Percentiles rank a stretch among this genome's conserved stretches.
Conservation (phyloP, 2,888 invertebrate genomes). For the Flexamia atlantica region DNA sequence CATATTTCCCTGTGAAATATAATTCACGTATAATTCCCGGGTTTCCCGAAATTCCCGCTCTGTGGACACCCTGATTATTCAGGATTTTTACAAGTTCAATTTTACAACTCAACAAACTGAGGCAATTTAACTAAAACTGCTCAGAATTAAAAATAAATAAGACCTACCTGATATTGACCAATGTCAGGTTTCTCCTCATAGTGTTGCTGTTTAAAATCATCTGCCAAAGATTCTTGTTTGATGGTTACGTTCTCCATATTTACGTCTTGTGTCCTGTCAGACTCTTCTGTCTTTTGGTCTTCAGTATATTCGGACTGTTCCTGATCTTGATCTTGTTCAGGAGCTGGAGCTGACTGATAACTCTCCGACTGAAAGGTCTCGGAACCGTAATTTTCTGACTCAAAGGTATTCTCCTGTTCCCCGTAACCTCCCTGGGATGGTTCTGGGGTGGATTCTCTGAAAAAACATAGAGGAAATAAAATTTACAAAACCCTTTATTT, state of each 20-base stretch:
- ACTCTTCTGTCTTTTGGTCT: neutral
- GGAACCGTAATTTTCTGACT: conserved; percentile 20
- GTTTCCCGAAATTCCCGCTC: too few species aligned
- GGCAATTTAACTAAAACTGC: too few species aligned
- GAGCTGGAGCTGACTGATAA: neutral
- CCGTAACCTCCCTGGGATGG: conserved; percentile 9
- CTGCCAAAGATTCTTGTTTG: neutral
- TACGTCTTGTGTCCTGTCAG: conserved; percentile 2
- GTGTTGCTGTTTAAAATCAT: conserved; percentile 40
- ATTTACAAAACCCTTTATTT: too few species aligned
- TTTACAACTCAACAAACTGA: too few species aligned
- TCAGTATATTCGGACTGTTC: neutral
- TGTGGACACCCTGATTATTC: too few species aligned
- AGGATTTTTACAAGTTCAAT: too few species aligned
- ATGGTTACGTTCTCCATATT: conserved; percentile 17
- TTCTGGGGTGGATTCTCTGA: conserved; percentile 6
- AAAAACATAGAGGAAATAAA: neutral
- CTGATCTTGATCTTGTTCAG: neutral
- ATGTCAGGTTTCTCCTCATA: conserved; percentile 41
- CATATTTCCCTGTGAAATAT: too few species aligned
- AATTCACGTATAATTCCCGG: too few species aligned
- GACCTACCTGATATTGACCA: conserved; percentile 43
- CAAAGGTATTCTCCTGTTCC: conserved; percentile 7
- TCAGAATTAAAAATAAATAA: too few species aligned
- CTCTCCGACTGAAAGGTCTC: neutral